Conservation (phyloP, 2,888 invertebrate genomes). For the Agonopterix alstromeriana region DNA sequence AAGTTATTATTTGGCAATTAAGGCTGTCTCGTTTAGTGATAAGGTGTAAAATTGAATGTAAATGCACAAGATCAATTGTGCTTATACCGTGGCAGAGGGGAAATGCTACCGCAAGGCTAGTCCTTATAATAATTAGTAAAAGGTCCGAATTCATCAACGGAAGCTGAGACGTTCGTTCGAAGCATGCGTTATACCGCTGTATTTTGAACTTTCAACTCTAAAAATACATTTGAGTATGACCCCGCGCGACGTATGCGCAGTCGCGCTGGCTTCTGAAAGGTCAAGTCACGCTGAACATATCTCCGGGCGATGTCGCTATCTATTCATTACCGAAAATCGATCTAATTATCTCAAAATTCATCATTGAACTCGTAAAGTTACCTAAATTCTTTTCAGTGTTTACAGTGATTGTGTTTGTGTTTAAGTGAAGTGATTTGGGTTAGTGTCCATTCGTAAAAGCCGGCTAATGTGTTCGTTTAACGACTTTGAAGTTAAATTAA, state of each 20-base stretch:
- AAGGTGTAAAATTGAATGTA: too few relatives aligned
- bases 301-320: constrained; percentile 22
- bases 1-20: too few relatives aligned
- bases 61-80: too few relatives aligned
- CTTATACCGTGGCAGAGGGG: too few relatives aligned
- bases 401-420: too few relatives aligned
- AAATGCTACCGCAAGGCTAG: too few relatives aligned
- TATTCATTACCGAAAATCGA: constrained; percentile 1
- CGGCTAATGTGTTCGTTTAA: too few relatives aligned
- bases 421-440: constrained; percentile 14
- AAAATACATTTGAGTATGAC: constrained; percentile 71
- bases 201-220: constrained; percentile 78
- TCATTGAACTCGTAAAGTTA: too few relatives aligned
- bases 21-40: too few relatives aligned
- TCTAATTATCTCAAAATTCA: background rate
- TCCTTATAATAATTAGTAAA: too few relatives aligned
- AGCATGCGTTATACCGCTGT: constrained; percentile 41
- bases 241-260: constrained; percentile 69
- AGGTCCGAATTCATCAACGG: background rate
- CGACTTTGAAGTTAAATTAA: too few relatives aligned
- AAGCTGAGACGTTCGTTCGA: background rate
- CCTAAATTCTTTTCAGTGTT: too few relatives aligned
- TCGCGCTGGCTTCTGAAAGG: constrained; percentile 69
- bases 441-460: background rate
- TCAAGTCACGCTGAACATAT: constrained; percentile 61